A percentile compares a stretch with the other conserved stretches of the same genome.
These are phyloP conservation scores for Acanthornis magna DNA, from an alignment of 2,797 vertebrate genomes.

Conservation along the genomic window DNA sequence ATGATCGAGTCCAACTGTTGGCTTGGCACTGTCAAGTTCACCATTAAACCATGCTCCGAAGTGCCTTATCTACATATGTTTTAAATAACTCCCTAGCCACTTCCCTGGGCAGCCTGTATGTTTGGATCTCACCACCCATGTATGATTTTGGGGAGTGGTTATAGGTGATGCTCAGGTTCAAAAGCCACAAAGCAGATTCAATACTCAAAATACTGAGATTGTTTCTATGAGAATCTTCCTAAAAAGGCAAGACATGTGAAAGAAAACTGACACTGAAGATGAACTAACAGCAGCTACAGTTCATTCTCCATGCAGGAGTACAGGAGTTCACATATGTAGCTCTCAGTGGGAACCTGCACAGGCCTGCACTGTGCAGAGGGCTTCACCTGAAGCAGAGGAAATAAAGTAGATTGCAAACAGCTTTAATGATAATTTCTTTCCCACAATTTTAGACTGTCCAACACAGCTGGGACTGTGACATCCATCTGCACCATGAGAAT, in stretches of 20 bases:
- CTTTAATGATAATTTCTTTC: neutral
- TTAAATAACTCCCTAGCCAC: neutral
- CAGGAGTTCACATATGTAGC: neutral
- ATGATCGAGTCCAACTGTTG: rapidly evolving
- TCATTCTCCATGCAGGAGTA: neutral
- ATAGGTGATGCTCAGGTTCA: neutral
- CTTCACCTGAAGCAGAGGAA: neutral
- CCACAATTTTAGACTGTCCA: neutral
- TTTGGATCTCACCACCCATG: neutral
- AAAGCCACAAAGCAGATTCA: neutral
- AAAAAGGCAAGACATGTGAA: neutral
- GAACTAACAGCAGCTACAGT: neutral
- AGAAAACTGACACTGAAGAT: neutral
- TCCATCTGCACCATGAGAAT: neutral
- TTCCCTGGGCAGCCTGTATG: neutral
- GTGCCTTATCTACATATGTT: neutral
- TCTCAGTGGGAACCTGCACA: neutral
- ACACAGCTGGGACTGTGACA: neutral
- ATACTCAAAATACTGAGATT: neutral
- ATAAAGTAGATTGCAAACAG: neutral
- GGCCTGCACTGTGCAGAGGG: neutral
- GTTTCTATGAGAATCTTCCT: neutral
- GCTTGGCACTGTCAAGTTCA: neutral
- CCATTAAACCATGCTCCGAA: neutral
- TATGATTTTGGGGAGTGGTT: neutral